A percentile compares a stretch with the other conserved stretches of the same genome.
phyloP scores from a whole-genome alignment of 2,113 vertebrate species.

The Dipodomys stephensi region DNA sequence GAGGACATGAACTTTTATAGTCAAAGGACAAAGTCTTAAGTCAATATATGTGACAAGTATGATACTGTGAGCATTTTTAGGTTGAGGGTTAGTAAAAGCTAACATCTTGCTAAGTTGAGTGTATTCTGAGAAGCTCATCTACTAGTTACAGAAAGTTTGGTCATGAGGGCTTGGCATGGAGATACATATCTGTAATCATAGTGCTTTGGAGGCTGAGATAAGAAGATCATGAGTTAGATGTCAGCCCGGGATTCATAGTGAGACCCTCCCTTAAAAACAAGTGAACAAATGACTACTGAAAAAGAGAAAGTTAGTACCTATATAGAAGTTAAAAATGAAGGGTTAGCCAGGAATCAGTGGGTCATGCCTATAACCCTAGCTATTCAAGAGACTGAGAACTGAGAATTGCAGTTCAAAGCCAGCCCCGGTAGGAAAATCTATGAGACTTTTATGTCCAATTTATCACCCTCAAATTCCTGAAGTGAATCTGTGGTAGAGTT shows the following conservation, averaged over 20 bases:
- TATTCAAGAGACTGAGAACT: too few relatives aligned
- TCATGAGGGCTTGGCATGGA: neutral
- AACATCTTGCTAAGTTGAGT: neutral
- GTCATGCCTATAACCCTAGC: too few relatives aligned
- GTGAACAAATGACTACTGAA: neutral
- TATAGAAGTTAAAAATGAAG: neutral
- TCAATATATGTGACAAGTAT: neutral
- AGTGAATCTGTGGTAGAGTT: too few relatives aligned
- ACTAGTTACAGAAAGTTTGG: neutral
- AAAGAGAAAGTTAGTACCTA: neutral
- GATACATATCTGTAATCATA: neutral
- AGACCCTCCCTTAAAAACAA: neutral
- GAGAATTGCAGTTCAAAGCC: too few relatives aligned
- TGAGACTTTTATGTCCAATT: too few relatives aligned
- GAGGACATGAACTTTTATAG: neutral
- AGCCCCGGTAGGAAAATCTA: too few relatives aligned
- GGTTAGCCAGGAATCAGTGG: too few relatives aligned
- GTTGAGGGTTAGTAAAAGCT: neutral
- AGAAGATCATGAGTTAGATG: neutral
- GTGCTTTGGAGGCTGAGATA: neutral
- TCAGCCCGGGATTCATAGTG: neutral
- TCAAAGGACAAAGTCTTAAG: neutral
- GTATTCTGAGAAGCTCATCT: neutral
- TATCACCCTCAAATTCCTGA: too few relatives aligned
- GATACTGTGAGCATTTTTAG: neutral